Conservation (phyloP, 2,113 vertebrate species). For the human (Homo sapiens) region DNA sequence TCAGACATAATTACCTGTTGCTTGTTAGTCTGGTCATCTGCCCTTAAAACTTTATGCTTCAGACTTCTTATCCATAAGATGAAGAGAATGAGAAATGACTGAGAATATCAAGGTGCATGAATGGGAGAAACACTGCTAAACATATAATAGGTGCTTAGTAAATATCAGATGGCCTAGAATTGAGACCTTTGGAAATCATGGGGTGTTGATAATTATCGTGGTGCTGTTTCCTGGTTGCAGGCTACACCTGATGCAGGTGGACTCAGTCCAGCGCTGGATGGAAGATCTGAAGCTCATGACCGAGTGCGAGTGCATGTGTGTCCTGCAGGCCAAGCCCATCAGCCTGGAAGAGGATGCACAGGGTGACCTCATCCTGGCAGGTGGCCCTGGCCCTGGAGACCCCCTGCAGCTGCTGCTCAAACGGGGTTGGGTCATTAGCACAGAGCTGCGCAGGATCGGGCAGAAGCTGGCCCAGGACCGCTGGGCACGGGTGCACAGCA, state of each 20-base stretch:
- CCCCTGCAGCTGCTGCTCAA: constrained; percentile 93
- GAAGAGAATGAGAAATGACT: background rate
- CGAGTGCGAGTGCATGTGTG: constrained; percentile 98
- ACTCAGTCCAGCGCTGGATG: constrained; percentile 99
- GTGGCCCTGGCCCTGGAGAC: constrained; percentile 85
- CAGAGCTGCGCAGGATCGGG: constrained; percentile 94
- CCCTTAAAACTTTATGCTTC: background rate
- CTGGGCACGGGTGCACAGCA: constrained; percentile 95
- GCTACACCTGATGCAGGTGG: constrained; percentile 92
- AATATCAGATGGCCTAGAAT: background rate
- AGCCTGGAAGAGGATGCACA: constrained; percentile 92
- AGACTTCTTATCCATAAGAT: background rate
- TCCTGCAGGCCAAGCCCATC: constrained; percentile 98
- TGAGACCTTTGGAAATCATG: background rate
- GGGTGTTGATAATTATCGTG: background rate
- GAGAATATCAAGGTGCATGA: background rate
- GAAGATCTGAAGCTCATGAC: constrained; percentile 98
- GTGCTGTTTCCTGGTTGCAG: constrained; percentile 73
- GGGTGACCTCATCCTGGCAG: constrained; percentile 90
- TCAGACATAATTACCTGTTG: background rate
- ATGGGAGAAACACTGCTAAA: background rate
- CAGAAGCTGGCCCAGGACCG: constrained; percentile 94
- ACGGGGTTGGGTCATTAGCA: constrained; percentile 95
- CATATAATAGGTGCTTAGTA: background rate
- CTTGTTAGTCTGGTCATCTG: background rate